Percentiles rank a stretch among this genome's conserved stretches.
Evolutionary conservation across 2,888 invertebrate species (phyloP).

Genomic region (Dolomedes plantarius): DNA sequence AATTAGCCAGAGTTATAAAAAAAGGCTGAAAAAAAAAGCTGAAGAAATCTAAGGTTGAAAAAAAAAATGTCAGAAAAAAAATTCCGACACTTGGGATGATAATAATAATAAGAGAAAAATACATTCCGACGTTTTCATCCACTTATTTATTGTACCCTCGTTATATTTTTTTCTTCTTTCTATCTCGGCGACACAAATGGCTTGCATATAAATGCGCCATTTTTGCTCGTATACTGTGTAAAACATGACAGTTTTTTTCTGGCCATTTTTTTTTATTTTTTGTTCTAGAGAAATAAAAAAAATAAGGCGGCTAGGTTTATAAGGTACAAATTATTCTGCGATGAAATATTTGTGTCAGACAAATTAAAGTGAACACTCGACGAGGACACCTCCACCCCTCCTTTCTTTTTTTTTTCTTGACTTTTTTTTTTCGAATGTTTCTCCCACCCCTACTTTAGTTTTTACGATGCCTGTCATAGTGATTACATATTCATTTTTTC

Average conservation of each 20-base stretch:
- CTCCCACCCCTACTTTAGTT: background rate
- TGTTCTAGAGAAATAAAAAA: conserved; percentile 39
- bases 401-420: background rate
- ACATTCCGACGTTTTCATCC: conserved; percentile 48
- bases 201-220: conserved; percentile 57
- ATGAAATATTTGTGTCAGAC: conserved; percentile 66
- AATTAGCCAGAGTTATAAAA: conserved; percentile 4
- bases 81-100: conserved; percentile 39
- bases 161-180: too few relatives aligned
- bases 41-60: background rate
- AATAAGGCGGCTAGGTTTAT: conserved; percentile 43
- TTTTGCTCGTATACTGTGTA: conserved; percentile 19
- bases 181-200: conserved; percentile 46
- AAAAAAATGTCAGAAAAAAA: conserved; percentile 13
- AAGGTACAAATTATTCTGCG: conserved; percentile 64
- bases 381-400: background rate
- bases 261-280: background rate
- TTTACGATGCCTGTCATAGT: background rate
- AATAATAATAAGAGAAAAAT: conserved; percentile 62
- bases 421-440: background rate
- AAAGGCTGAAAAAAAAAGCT: background rate
- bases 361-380: conserved; percentile 57
- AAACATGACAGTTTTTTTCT: conserved; percentile 48
- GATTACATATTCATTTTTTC: conserved; percentile 8
- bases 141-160: conserved; percentile 48